phyloP scores from a whole-genome alignment of 2,888 invertebrate genomes.

The Chrysolina oricalcia region DNA sequence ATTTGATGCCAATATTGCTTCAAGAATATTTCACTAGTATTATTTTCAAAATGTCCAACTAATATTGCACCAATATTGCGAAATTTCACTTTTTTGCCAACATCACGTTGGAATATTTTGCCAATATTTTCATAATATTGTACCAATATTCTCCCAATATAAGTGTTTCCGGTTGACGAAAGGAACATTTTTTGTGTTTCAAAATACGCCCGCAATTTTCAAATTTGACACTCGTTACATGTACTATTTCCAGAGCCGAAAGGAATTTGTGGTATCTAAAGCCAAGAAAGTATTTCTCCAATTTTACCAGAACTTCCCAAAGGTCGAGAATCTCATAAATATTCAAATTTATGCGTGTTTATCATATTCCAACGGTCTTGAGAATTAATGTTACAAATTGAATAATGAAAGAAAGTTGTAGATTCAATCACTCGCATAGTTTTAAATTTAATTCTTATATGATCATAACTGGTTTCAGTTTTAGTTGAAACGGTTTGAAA shows the following conservation, averaged over 20 bases:
- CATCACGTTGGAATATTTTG: too few relatives aligned
- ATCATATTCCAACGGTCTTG: constrained; percentile 13
- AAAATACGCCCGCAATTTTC: too few relatives aligned
- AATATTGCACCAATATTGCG: too few relatives aligned
- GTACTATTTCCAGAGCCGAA: background rate
- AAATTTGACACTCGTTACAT: background rate
- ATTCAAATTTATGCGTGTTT: constrained; percentile 14
- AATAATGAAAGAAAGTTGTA: constrained; percentile 20
- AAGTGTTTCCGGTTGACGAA: too few relatives aligned
- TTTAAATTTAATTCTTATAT: constrained; percentile 6
- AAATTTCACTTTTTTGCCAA: too few relatives aligned
- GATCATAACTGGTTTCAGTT: background rate
- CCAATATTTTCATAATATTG: too few relatives aligned
- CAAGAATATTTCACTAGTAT: too few relatives aligned
- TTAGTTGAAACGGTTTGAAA: background rate
- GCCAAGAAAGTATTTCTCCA: background rate
- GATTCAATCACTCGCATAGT: constrained; percentile 11
- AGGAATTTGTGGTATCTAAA: background rate
- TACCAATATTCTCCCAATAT: too few relatives aligned
- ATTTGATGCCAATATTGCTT: too few relatives aligned
- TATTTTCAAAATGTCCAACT: too few relatives aligned
- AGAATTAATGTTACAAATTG: constrained; percentile 11
- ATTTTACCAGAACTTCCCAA: background rate
- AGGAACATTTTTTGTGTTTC: too few relatives aligned
- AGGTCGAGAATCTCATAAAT: background rate